Evolutionary conservation across 2,888 invertebrate genomes (phyloP), one percentile per base, ranked within the genome.

Genomic region (Dermolepida albohirtum): DNA sequence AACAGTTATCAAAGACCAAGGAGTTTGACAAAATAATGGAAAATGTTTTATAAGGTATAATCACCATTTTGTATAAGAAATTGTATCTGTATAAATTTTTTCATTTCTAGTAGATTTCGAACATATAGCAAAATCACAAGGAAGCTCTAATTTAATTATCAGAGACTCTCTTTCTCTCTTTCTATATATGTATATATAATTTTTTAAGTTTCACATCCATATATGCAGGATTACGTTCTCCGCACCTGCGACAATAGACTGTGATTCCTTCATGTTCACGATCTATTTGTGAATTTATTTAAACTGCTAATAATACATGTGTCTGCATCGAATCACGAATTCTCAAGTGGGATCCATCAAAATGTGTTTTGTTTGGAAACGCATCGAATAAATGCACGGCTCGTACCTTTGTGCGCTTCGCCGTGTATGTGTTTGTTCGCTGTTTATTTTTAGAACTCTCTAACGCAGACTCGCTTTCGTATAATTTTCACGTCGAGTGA

Each of bases 401-500:
- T 17, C 54, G 7, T 54, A 17, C 51, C 51, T 52, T 52, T 34
- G 22, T 40, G 41, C 14, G 43, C 57, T 11, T 41, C 34, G 34
- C 6, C 34, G 10, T 43, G 43, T 44, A 34, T 29, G 27, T 47
- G 12, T 44, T 47, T 59, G 43, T 44, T 29, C 27, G 44, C 12
- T 27, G 44, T 43, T 55, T 59, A 59, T 59, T 59, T 59, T 59
- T 59, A 59, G 59, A 59, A 59, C 14, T 40, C 43, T 44, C 17
- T 29, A 29, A 43, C 44, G 44, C 59, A 47, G 47, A 59, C 44
- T 44, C 43, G 59, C 44, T 59, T 59, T 59, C 59, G 59, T 59
- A 44, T 59, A 59, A 59, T 59, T 59, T 59, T 59, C 59, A 59
- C 59, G 59, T 59, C 59, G 43, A 29, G 59, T 59, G 59, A 59